A percentile compares a stretch with the other conserved stretches of the same genome.
These are phyloP conservation scores for Elephas maximus DNA, from an alignment of 2,113 vertebrate species.

Conservation along the genomic window DNA sequence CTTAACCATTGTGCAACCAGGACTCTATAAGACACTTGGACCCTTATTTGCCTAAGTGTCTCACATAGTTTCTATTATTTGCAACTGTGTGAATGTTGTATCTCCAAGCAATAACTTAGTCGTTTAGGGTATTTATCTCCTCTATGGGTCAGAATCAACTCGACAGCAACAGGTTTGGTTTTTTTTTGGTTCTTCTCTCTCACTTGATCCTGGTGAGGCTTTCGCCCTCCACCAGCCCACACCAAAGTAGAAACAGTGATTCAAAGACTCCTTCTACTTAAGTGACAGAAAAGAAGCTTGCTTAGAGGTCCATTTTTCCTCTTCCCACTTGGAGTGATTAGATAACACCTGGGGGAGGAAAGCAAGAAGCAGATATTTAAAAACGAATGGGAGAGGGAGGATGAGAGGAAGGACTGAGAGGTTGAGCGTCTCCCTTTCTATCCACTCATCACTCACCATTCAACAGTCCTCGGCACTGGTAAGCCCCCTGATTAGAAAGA, in stretches of 20 bases:
- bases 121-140: not conserved
- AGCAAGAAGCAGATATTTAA: not conserved
- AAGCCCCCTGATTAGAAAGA: not conserved
- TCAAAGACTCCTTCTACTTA: not conserved
- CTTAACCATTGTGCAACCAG: too few species aligned
- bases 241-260: conserved; percentile 5
- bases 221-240: not conserved
- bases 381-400: not conserved
- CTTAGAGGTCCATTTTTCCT: not conserved
- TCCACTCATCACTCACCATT: not conserved
- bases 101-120: not conserved
- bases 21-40: too few species aligned
- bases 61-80: not conserved
- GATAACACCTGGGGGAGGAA: not conserved
- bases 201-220: not conserved
- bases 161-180: too few species aligned
- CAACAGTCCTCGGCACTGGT: not conserved
- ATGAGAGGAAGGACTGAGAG: not conserved
- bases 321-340: not conserved
- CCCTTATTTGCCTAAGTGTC: not conserved
- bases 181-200: not conserved
- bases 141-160: too few species aligned
- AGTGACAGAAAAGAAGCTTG: not conserved
- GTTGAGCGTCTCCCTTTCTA: not conserved
- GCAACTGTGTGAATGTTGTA: not conserved